These are phyloP conservation scores for Epicauta chinensis DNA, from an alignment of 1,140 invertebrate species.

Conservation along the genomic window DNA sequence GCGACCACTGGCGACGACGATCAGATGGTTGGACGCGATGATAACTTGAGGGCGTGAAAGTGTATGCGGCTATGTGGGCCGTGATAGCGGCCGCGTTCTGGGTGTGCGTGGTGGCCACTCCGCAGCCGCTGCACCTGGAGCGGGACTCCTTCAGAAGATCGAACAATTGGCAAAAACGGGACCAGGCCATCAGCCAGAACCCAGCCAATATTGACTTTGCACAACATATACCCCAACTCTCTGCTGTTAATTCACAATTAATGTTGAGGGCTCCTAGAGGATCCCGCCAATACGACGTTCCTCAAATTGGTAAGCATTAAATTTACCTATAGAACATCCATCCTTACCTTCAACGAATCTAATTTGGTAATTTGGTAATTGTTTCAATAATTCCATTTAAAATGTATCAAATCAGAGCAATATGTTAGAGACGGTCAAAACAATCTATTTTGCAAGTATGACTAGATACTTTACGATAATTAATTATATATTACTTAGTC, in stretches of 20 bases:
- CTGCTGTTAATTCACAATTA: slow-evolving; percentile 43
- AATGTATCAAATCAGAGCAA: too few relatives aligned
- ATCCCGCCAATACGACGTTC: slow-evolving; percentile 60
- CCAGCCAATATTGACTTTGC: slow-evolving; percentile 15
- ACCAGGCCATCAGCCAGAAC: slow-evolving; percentile 13
- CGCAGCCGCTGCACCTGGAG: slow-evolving; percentile 36
- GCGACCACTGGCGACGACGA: not conserved
- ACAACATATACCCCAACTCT: slow-evolving; percentile 25
- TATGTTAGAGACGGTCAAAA: too few relatives aligned
- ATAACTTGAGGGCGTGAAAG: slow-evolving; percentile 36
- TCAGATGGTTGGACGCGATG: slow-evolving; percentile 32
- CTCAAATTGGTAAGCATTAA: slow-evolving; percentile 57
- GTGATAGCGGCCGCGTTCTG: slow-evolving; percentile 38
- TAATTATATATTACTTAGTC: too few relatives aligned
- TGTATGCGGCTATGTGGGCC: slow-evolving; percentile 39
- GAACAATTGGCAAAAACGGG: slow-evolving; percentile 34
- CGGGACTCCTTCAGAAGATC: slow-evolving; percentile 28
- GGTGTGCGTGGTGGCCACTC: slow-evolving; percentile 40
- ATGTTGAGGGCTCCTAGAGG: slow-evolving; percentile 58
- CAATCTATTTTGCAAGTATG: too few relatives aligned
- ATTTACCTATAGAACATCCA: too few relatives aligned
- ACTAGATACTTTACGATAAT: too few relatives aligned
- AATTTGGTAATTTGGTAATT: too few relatives aligned
- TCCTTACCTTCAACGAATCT: too few relatives aligned
- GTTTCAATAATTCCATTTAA: too few relatives aligned